A percentile compares a stretch with the other conserved stretches of the same genome.
These are phyloP conservation scores for Liopterus haemorrhoidalis DNA, from an alignment of 2,888 invertebrate species.

Conservation along the genomic window DNA sequence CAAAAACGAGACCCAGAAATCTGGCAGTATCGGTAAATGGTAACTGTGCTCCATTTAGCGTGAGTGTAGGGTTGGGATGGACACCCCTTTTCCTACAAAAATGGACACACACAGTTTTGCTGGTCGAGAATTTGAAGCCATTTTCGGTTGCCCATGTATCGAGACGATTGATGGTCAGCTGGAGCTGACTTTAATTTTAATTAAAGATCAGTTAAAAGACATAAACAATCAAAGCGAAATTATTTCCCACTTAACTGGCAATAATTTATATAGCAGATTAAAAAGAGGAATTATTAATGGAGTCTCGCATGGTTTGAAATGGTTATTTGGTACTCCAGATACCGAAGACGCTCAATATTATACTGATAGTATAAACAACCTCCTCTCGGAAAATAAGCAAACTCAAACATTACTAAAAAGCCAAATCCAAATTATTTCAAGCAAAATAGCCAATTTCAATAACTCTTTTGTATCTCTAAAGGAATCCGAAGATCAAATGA, in stretches of 20 bases:
- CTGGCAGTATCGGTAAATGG: no score
- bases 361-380: conserved; percentile 16
- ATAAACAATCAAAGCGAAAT: conserved; percentile 5
- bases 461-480: conserved; percentile 20
- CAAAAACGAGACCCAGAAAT: no score
- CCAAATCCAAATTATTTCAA: conserved; percentile 28
- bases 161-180: no score
- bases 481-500: conserved; percentile 17
- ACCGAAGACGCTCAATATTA: conserved; percentile 25
- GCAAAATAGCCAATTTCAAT: conserved; percentile 27
- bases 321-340: conserved; percentile 24
- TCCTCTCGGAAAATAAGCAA: conserved; percentile 24
- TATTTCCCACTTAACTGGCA: conserved; percentile 3
- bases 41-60: no score
- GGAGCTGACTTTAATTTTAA: conserved; percentile 3
- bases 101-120: no score
- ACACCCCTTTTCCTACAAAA: no score
- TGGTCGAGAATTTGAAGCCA: no score
- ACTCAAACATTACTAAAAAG: conserved; percentile 25
- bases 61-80: no score
- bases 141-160: no score
- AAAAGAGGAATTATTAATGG: conserved; percentile 25
- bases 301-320: conserved; percentile 25
- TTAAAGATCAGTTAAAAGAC: conserved; percentile 7
- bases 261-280: conserved; percentile 1